These are phyloP conservation scores for Archilochus colubris DNA, from an alignment of 2,113 vertebrate species.

Conservation along the genomic window DNA sequence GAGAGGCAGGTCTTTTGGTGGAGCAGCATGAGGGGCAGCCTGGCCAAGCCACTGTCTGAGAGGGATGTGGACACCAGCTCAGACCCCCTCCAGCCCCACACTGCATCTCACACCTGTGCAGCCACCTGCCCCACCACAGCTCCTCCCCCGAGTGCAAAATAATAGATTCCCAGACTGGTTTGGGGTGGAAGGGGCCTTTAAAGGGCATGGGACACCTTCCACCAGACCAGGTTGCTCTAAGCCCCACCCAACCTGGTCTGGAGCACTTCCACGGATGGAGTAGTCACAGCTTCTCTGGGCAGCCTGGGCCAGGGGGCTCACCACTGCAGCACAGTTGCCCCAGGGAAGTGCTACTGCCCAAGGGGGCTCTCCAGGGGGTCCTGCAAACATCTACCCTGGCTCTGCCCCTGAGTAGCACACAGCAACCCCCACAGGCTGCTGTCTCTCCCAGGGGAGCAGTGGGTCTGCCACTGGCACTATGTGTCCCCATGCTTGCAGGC, in stretches of 20 bases:
- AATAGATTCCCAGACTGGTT: no score
- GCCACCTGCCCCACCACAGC: not conserved
- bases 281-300: no score
- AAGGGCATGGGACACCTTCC: no score
- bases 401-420: not conserved
- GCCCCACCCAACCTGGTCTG: no score
- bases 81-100: not conserved
- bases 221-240: no score
- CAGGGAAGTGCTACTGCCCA: rapidly evolving
- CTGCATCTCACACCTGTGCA: rapidly evolving
- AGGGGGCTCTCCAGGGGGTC: not conserved
- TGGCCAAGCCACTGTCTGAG: rapidly evolving
- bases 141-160: not conserved
- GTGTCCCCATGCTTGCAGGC: not conserved
- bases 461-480: not conserved
- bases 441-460: not conserved
- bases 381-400: not conserved
- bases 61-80: rapidly evolving
- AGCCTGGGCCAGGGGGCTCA: no score
- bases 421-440: not conserved
- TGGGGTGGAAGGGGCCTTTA: no score
- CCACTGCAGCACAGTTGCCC: not conserved
- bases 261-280: no score
- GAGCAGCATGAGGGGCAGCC: not conserved
- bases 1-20: slow-evolving; percentile 61